Evolutionary conservation across 2,888 invertebrate species (phyloP).

Genomic region (Ophion costatus): DNA sequence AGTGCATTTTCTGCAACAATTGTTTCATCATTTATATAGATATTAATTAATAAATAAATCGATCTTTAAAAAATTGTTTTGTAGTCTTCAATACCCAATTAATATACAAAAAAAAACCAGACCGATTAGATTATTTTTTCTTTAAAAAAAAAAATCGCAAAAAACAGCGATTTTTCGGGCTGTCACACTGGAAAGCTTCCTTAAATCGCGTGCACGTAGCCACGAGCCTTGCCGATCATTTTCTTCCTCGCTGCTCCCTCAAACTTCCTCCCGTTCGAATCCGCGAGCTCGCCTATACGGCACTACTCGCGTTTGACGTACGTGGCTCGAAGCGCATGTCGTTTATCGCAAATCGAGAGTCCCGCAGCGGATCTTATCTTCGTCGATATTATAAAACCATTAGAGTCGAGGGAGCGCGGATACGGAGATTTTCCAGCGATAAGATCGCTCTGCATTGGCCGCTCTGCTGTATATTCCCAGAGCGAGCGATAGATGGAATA

Average conservation of each 20-base stretch:
- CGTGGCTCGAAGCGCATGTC: conserved; percentile 18
- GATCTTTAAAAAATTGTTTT: too few species aligned
- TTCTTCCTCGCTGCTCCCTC: conserved; percentile 8
- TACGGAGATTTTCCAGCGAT: conserved; percentile 68
- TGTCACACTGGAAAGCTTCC: too few species aligned
- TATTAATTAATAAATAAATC: too few species aligned
- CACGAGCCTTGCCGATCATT: neutral
- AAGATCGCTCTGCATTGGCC: conserved; percentile 58
- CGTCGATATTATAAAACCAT: conserved; percentile 73
- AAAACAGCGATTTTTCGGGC: too few species aligned
- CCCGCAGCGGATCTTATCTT: conserved; percentile 70
- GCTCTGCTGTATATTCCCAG: conserved; percentile 33
- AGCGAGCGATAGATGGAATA: conserved; percentile 39
- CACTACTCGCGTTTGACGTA: neutral
- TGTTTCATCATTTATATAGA: too few species aligned
- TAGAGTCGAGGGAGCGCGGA: conserved; percentile 65
- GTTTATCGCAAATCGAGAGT: conserved; percentile 67
- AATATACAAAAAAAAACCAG: too few species aligned
- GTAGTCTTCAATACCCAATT: too few species aligned
- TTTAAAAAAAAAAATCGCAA: too few species aligned
- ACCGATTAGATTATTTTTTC: too few species aligned
- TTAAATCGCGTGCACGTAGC: neutral
- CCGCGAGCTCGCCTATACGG: neutral
- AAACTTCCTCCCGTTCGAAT: conserved; percentile 17
- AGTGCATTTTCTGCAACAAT: too few species aligned